These are phyloP conservation scores for Poeciliopsis presidionis DNA, from an alignment of 2,797 vertebrate genomes.

Conservation along the genomic window DNA sequence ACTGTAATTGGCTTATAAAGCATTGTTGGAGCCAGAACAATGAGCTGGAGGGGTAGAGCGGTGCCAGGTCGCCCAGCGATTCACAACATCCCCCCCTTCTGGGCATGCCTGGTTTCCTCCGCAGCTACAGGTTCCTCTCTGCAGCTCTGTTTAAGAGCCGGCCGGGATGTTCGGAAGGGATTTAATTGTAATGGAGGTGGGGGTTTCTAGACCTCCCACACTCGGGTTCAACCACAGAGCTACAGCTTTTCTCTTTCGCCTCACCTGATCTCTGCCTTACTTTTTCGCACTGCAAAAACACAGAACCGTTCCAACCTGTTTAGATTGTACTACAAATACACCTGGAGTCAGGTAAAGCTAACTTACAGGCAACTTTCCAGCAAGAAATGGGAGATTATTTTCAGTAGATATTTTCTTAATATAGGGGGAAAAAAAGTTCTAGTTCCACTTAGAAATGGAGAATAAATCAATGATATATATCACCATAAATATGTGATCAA, in stretches of 20 bases:
- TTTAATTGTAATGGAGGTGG: conserved; percentile 72
- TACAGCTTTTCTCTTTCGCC: conserved; percentile 63
- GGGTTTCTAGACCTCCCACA: conserved; percentile 79
- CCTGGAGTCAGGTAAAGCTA: too few species aligned
- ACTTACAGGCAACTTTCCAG: too few species aligned
- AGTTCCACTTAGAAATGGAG: too few species aligned
- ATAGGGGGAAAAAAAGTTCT: too few species aligned
- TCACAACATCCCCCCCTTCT: conserved; percentile 76
- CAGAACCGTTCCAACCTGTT: neutral
- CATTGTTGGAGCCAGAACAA: conserved; percentile 77
- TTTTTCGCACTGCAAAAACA: conserved; percentile 29
- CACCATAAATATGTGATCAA: too few species aligned
- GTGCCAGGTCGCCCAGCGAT: conserved; percentile 78
- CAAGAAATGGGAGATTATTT: too few species aligned
- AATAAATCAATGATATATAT: too few species aligned
- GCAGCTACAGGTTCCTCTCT: conserved; percentile 77
- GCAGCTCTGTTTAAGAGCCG: conserved; percentile 77
- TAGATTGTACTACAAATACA: too few species aligned
- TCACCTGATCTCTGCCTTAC: conserved; percentile 50
- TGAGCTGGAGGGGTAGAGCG: conserved; percentile 70
- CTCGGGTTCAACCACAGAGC: conserved; percentile 78
- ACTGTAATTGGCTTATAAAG: conserved; percentile 82
- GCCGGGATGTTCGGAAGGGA: conserved; percentile 76
- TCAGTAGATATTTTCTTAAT: too few species aligned
- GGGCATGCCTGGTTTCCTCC: conserved; percentile 76